Conservation (phyloP, 2,113 vertebrate genomes). For the Penelope pileata region DNA sequence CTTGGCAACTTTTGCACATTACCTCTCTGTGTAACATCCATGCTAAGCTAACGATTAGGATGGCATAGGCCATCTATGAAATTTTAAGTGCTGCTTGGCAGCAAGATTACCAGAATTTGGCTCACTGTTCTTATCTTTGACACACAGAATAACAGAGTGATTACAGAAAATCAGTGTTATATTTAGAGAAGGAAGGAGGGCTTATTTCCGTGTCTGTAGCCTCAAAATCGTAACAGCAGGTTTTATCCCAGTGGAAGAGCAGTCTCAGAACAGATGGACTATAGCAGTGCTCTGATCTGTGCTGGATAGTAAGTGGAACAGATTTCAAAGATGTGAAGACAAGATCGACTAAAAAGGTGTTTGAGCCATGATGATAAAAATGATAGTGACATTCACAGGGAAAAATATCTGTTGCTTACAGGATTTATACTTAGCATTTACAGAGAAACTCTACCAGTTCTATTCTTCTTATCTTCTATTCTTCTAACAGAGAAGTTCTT, state of each 20-base stretch:
- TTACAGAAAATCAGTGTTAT: conserved; percentile 31
- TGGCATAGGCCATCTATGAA: conserved; percentile 42
- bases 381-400: not conserved
- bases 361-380: not conserved
- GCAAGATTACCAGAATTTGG: conserved; percentile 37
- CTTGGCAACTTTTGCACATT: conserved; percentile 11
- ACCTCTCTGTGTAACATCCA: conserved; percentile 20
- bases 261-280: conserved; percentile 42
- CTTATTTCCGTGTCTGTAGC: conserved; percentile 40
- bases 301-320: conserved; percentile 22
- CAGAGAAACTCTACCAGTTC: not conserved
- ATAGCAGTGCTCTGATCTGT: conserved; percentile 23
- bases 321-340: not conserved
- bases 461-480: not conserved
- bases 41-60: conserved; percentile 29
- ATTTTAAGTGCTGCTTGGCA: conserved; percentile 57
- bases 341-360: not conserved
- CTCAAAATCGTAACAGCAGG: conserved; percentile 17
- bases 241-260: conserved; percentile 13
- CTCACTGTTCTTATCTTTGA: conserved; percentile 46
- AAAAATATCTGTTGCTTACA: not conserved
- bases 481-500: not conserved
- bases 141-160: conserved; percentile 25
- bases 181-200: conserved; percentile 9
- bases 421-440: not conserved